Evolutionary conservation across 2,113 vertebrate genomes (phyloP).

Genomic region (Phodopus roborovskii): DNA sequence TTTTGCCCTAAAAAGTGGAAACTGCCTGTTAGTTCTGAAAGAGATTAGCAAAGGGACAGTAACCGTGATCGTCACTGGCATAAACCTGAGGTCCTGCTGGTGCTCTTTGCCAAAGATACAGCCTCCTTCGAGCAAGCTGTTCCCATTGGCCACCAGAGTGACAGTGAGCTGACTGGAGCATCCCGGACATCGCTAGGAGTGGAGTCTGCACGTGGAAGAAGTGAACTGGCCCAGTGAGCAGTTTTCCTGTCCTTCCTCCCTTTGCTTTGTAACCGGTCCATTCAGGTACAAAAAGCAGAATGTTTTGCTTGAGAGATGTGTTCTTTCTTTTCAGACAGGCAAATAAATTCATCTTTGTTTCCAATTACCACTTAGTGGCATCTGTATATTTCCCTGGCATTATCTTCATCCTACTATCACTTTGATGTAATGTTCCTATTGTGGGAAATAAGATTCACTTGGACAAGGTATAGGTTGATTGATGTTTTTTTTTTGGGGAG

Average conservation of each 20-base stretch:
- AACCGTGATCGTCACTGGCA: not conserved
- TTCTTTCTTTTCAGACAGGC: not conserved
- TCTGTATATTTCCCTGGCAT: not conserved
- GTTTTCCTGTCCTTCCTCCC: not conserved
- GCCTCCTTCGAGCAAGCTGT: not conserved
- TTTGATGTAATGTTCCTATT: not conserved
- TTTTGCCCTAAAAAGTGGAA: not conserved
- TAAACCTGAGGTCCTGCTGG: not conserved
- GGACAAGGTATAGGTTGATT: too few species aligned
- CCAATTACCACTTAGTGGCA: not conserved
- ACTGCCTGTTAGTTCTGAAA: not conserved
- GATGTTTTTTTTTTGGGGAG: too few species aligned
- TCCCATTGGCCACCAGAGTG: not conserved
- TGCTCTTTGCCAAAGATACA: not conserved
- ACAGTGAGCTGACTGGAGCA: too few species aligned
- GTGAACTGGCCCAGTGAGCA: not conserved
- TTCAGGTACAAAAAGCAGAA: not conserved
- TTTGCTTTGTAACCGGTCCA: not conserved
- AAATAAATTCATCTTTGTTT: conserved; percentile 51
- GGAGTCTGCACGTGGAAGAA: too few species aligned
- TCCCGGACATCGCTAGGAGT: too few species aligned
- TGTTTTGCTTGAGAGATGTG: not conserved
- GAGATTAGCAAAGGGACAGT: not conserved
- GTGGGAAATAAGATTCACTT: too few species aligned
- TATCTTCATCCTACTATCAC: not conserved